A percentile compares a stretch with the other conserved stretches of the same genome.
phyloP scores from a whole-genome alignment of 1,140 invertebrate species.

The Brachionus angularis region DNA sequence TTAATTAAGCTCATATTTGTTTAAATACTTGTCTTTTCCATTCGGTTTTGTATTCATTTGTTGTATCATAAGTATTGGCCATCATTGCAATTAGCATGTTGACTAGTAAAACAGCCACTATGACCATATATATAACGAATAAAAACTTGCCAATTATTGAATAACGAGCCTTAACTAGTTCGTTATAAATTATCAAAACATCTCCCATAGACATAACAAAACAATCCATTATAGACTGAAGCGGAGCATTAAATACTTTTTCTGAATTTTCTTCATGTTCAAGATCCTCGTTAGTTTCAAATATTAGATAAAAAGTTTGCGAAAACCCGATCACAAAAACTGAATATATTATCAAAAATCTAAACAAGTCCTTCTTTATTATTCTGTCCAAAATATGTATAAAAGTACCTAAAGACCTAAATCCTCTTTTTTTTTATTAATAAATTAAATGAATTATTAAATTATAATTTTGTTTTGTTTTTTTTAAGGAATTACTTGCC shows the following conservation, averaged over 20 bases:
- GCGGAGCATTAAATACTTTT: slow-evolving; percentile 11
- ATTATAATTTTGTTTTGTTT: slow-evolving; percentile 48
- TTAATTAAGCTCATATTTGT: background rate
- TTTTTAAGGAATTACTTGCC: slow-evolving; percentile 70
- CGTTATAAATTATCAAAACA: background rate
- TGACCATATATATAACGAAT: slow-evolving; percentile 93
- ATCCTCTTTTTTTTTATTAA: slow-evolving; percentile 82
- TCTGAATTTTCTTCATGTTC: too few species aligned
- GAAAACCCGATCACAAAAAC: slow-evolving; percentile 97
- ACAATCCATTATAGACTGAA: slow-evolving; percentile 12
- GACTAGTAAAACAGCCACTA: slow-evolving; percentile 86
- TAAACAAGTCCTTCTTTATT: slow-evolving; percentile 88
- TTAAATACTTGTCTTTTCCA: slow-evolving; percentile 80
- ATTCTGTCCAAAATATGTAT: slow-evolving; percentile 99
- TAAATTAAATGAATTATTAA: slow-evolving; percentile 46
- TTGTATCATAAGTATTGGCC: slow-evolving; percentile 93
- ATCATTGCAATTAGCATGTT: slow-evolving; percentile 99
- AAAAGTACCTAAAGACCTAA: slow-evolving; percentile 95
- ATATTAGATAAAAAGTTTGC: slow-evolving; percentile 63
- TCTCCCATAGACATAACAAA: slow-evolving; percentile 7
- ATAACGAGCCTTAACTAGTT: background rate
- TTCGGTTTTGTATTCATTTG: slow-evolving; percentile 91
- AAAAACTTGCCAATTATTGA: slow-evolving; percentile 65
- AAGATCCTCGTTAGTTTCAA: background rate
- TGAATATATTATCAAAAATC: slow-evolving; percentile 90